Percentiles rank a stretch among this genome's conserved stretches.
phyloP scores from a whole-genome alignment of 2,888 invertebrate genomes.

The Sturmia bella region DNA sequence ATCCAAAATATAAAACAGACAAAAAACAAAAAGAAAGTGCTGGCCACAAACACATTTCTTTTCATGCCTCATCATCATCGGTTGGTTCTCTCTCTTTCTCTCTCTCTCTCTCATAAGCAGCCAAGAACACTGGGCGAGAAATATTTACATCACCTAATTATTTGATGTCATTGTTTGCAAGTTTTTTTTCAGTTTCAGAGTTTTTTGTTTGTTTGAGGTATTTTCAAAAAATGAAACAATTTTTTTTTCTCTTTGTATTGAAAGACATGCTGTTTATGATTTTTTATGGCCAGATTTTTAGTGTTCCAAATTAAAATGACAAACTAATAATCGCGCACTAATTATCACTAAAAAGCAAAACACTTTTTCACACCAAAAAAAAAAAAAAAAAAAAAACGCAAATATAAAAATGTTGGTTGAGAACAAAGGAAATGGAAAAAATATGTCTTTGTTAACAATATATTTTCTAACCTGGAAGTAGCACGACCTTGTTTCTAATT shows the following conservation, averaged over 20 bases:
- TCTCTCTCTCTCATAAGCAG: constrained; percentile 3
- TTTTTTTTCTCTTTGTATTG: constrained; percentile 31
- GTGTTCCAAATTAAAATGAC: constrained; percentile 41
- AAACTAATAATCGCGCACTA: constrained; percentile 75
- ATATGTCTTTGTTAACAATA: neutral
- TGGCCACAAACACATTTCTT: no score
- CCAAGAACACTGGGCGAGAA: constrained; percentile 14
- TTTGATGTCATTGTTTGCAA: constrained; percentile 59
- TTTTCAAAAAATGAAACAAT: constrained; percentile 25
- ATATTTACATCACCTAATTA: constrained; percentile 64
- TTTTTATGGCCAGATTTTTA: constrained; percentile 45
- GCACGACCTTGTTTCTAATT: constrained; percentile 69
- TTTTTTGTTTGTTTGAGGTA: constrained; percentile 35
- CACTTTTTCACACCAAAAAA: constrained; percentile 43
- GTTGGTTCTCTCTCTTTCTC: no score
- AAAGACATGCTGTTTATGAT: constrained; percentile 59
- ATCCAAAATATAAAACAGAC: no score
- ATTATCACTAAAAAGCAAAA: constrained; percentile 74
- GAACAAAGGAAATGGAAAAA: neutral
- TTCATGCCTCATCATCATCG: no score
- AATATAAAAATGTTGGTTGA: neutral
- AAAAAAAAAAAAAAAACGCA: neutral
- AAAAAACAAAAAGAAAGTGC: no score
- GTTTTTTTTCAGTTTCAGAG: constrained; percentile 43
- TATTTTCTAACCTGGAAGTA: constrained; percentile 6